Evolutionary conservation across 2,113 vertebrate genomes (phyloP).

Genomic region (Atlantisia rogersi): DNA sequence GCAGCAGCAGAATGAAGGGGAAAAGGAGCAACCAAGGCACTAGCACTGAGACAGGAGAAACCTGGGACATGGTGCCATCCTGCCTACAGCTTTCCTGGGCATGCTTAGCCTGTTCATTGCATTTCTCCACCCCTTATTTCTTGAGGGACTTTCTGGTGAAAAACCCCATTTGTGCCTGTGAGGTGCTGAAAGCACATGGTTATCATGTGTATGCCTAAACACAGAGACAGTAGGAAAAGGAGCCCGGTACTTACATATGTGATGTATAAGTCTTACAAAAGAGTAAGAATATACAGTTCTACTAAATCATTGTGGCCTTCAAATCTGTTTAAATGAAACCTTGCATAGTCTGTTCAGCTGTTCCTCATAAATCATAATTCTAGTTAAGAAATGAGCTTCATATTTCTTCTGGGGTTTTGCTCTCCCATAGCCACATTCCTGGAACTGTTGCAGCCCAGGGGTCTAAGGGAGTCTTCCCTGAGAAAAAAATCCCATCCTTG

Average conservation of each 20-base stretch:
- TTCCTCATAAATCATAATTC: constrained; percentile 65
- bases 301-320: constrained; percentile 30
- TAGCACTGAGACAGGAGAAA: neutral
- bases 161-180: neutral
- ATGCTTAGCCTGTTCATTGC: neutral
- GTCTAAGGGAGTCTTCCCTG: neutral
- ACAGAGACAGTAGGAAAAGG: neutral
- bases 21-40: neutral
- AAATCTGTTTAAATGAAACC: constrained; percentile 42
- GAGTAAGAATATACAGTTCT: neutral
- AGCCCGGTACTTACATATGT: neutral
- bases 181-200: neutral
- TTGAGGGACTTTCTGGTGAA: neutral
- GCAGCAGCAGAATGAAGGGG: neutral
- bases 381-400: constrained; percentile 30
- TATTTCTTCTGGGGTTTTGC: constrained; percentile 53
- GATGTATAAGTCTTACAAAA: neutral
- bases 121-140: neutral
- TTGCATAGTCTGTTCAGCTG: constrained; percentile 1
- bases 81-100: neutral
- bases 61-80: neutral
- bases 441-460: constrained; percentile 17
- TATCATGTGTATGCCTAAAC: neutral
- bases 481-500: neutral
- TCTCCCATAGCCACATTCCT: constrained; percentile 14